Conservation (phyloP, 2,888 invertebrate genomes). For the Lagria hirta region DNA sequence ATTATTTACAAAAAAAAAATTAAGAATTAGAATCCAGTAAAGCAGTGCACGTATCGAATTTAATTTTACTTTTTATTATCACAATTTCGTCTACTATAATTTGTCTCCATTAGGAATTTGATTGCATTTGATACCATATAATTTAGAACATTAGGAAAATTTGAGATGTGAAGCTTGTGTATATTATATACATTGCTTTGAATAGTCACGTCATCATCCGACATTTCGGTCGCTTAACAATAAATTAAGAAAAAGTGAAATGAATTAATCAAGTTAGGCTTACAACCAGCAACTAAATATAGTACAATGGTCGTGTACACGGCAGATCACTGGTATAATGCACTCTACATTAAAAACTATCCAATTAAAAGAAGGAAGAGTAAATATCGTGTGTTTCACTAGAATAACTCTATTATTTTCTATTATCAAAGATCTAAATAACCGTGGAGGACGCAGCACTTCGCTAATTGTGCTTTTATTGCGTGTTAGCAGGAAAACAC, state of each 20-base stretch:
- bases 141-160: slow-evolving; percentile 25
- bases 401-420: slow-evolving; percentile 52
- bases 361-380: slow-evolving; percentile 50
- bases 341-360: slow-evolving; percentile 25
- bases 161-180: slow-evolving; percentile 16
- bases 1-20: neutral
- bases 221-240: slow-evolving; percentile 20
- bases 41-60: too few species aligned
- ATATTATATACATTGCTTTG: slow-evolving; percentile 25
- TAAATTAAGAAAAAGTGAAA: slow-evolving; percentile 28
- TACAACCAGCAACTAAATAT: slow-evolving; percentile 20
- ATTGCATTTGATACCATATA: slow-evolving; percentile 24
- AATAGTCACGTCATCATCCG: slow-evolving; percentile 23
- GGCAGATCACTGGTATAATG: slow-evolving; percentile 25
- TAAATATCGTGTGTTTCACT: slow-evolving; percentile 49
- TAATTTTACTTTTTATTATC: slow-evolving; percentile 9
- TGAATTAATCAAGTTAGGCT: slow-evolving; percentile 24
- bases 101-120: slow-evolving; percentile 25
- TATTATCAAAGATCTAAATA: slow-evolving; percentile 53
- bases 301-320: slow-evolving; percentile 20
- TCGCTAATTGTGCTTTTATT: slow-evolving; percentile 51
- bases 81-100: slow-evolving; percentile 18
- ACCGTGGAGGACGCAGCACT: slow-evolving; percentile 52
- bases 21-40: slow-evolving; percentile 1
- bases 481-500: slow-evolving; percentile 38